Conservation (phyloP, 2,797 vertebrate genomes). For the Eleutherodactylus coqui region DNA sequence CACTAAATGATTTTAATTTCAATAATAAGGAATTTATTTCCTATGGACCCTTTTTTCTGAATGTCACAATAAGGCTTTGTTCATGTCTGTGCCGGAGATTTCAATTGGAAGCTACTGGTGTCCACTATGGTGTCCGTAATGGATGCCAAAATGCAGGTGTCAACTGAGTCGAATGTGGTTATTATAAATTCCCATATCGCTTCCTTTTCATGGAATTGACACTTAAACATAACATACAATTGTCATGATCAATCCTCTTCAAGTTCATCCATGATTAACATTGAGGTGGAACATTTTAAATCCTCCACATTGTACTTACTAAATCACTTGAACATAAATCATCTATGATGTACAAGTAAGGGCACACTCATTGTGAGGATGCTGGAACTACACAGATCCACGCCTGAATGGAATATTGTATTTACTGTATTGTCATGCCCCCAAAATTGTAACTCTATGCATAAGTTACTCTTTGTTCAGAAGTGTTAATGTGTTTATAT, state of each 20-base stretch:
- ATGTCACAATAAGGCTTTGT: neutral
- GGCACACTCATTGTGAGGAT: neutral
- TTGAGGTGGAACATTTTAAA: neutral
- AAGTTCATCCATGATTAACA: neutral
- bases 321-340: neutral
- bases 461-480: conserved; percentile 76
- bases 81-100: neutral
- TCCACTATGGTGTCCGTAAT: too few species aligned
- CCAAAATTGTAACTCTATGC: conserved; percentile 67
- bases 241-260: neutral
- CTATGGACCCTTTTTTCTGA: neutral
- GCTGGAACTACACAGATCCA: neutral
- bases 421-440: neutral
- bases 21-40: neutral
- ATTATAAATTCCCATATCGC: neutral
- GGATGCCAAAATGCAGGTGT: neutral
- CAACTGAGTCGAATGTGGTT: neutral
- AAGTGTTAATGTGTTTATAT: conserved; percentile 70
- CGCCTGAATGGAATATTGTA: neutral
- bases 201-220: neutral
- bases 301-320: neutral
- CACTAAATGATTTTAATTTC: neutral
- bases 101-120: too few species aligned
- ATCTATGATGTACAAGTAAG: neutral
- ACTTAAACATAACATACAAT: neutral